Percentiles rank a stretch among this genome's conserved stretches.
These are phyloP conservation scores for Balaenoptera acutorostrata DNA, from an alignment of 2,113 vertebrate genomes.

Conservation along the genomic window DNA sequence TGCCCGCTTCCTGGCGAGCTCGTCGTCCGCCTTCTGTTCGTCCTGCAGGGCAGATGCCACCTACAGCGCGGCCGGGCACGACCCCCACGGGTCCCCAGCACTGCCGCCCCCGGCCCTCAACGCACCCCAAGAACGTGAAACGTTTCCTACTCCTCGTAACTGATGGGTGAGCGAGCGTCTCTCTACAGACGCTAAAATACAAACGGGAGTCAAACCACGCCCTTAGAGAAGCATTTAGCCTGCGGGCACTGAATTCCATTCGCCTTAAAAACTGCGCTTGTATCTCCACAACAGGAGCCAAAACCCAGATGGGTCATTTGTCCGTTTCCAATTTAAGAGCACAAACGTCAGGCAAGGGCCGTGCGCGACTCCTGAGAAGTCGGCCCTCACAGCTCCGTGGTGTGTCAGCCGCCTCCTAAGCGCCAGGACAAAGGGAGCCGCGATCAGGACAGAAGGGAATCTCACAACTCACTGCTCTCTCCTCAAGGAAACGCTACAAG, in stretches of 20 bases:
- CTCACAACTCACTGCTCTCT: not conserved
- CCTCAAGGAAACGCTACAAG: not conserved
- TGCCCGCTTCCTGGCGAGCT: conserved; percentile 92
- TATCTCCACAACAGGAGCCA: not conserved
- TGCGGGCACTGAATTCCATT: accelerated
- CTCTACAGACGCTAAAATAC: not conserved
- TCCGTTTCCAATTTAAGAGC: not conserved
- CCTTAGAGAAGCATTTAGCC: accelerated
- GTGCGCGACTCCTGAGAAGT: not conserved
- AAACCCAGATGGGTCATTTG: no score
- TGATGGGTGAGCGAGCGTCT: not conserved
- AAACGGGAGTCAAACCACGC: accelerated
- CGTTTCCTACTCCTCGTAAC: not conserved
- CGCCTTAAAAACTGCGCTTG: not conserved
- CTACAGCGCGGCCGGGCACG: no score
- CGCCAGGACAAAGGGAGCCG: not conserved
- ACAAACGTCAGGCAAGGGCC: not conserved
- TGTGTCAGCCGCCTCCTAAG: accelerated
- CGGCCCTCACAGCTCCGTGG: accelerated
- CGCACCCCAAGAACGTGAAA: no score
- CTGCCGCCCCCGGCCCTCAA: not conserved
- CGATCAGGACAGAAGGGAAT: not conserved
- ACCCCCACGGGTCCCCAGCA: not conserved
- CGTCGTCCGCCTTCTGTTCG: conserved; percentile 94
- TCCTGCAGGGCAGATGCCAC: conserved; percentile 80